Percentiles rank a stretch among this genome's conserved stretches.
These are phyloP conservation scores for Panonychus citri DNA, from an alignment of 1,140 invertebrate genomes.

Conservation along the genomic window DNA sequence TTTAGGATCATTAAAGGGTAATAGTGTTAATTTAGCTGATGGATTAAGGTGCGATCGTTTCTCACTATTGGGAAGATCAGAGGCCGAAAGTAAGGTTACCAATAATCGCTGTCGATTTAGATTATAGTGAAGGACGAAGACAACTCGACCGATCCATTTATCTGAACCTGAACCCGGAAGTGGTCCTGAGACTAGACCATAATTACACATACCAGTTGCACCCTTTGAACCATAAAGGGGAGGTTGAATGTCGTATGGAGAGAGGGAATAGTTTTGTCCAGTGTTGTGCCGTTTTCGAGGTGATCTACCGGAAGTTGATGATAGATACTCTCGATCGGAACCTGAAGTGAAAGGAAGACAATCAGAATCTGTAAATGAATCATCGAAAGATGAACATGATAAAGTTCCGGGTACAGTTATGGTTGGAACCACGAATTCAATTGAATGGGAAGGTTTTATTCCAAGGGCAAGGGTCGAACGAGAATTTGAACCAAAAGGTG, in stretches of 20 bases:
- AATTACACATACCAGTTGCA: too few relatives aligned
- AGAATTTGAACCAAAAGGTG: neutral
- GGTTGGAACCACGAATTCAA: constrained; percentile 14
- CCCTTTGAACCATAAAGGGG: neutral
- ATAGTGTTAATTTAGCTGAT: constrained; percentile 11
- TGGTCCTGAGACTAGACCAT: too few relatives aligned
- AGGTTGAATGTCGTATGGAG: neutral
- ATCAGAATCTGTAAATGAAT: constrained; percentile 10
- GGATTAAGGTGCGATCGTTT: constrained; percentile 11
- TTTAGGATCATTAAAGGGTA: constrained; percentile 14
- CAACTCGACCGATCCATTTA: constrained; percentile 9
- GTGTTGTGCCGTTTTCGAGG: neutral
- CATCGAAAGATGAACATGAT: constrained; percentile 11
- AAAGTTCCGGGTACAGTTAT: constrained; percentile 8
- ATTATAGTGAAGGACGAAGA: constrained; percentile 12
- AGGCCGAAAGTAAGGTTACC: constrained; percentile 12
- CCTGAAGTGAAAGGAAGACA: constrained; percentile 2
- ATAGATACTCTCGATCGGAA: neutral
- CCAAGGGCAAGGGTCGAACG: constrained; percentile 5
- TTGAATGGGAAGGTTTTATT: constrained; percentile 11
- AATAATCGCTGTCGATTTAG: constrained; percentile 7
- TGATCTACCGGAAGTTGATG: neutral
- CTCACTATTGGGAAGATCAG: constrained; percentile 10
- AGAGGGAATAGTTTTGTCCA: neutral
- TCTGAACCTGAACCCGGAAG: too few relatives aligned